Base-by-base conservation (phyloP, 2,113 vertebrate genomes). In the Apeltes quadracus region DNA sequence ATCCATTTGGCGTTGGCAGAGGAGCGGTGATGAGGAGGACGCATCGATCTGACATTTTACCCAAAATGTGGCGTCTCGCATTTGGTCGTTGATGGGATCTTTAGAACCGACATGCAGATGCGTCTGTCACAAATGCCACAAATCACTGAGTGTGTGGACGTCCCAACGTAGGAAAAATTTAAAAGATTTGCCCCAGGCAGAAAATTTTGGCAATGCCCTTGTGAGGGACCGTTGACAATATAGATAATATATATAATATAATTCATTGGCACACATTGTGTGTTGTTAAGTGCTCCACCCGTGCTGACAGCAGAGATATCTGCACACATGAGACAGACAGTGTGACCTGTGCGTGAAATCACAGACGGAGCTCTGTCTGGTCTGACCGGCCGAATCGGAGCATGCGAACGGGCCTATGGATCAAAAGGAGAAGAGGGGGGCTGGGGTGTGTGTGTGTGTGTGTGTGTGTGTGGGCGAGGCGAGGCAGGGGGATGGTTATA, bases 281-380 rank as follows among this genome's bases (percentile, higher is more conserved):
- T 44, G 13, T 63, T 39, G 50, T 50, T 22, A 20, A 43, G 25
- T 25, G 18, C 43, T n/a, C 25, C 39, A 5, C 46, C 29, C 36
- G 53, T 8, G 29, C 27, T 53, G 55, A 69, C 38, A 61, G 55
- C 29, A 11, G n/a, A 46, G 59, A 79, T 32, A 56, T 13, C 32
- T 34, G 32, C 32, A 5, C 6, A 34, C 32, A 34, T 34, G 4
- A 5, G 32, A 34, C 32, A 34, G 58, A 25, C 36, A 10, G n/a
- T n/a, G n/a, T n/a, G n/a, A 46, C 23, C 38, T 66, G 58, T 72
- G 38, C 64, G 13, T 63, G 1, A 61, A 74, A 22, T 68, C 6
- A 88, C 80, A 81, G 69, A 75, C 14, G 56, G 29, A 75, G 39
- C 78, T 80, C 78, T 81, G 85, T 85, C 29, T 50, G 61, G 36